A percentile compares a stretch with the other conserved stretches of the same genome.
Conservation (phyloP, 2,888 invertebrate species). For the Athalia rosae region DNA sequence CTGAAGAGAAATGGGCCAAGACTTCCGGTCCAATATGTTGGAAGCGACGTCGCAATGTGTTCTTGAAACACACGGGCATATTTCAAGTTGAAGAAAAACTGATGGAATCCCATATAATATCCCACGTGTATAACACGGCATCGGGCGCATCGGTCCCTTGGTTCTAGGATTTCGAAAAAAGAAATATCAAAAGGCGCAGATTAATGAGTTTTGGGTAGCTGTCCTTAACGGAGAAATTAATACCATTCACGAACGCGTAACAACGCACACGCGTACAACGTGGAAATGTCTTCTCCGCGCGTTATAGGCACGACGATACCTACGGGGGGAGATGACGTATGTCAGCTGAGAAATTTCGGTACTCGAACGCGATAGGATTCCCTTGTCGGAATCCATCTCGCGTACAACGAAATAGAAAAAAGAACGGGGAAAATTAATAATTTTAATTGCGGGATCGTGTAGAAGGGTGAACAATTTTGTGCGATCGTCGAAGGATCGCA, state of each 20-base stretch:
- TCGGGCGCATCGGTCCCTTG: background rate
- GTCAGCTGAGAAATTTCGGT: too few species aligned
- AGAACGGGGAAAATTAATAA: too few species aligned
- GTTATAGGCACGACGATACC: too few species aligned
- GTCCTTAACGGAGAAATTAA: background rate
- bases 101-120: slow-evolving; percentile 24
- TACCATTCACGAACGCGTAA: background rate
- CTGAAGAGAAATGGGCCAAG: slow-evolving; percentile 40
- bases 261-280: too few species aligned
- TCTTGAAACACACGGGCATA: slow-evolving; percentile 38
- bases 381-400: too few species aligned
- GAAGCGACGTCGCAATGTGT: slow-evolving; percentile 36
- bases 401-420: too few species aligned
- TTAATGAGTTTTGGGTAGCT: background rate
- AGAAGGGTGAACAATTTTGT: too few species aligned
- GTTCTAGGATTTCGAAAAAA: slow-evolving; percentile 4
- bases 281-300: too few species aligned
- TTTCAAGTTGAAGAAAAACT: slow-evolving; percentile 12
- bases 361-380: too few species aligned
- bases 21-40: slow-evolving; percentile 42
- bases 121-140: background rate
- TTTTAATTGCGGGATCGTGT: too few species aligned
- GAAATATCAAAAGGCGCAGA: slow-evolving; percentile 8
- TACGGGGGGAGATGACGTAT: too few species aligned
- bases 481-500: background rate